These are phyloP conservation scores for Acyrthosiphon pisum DNA, from an alignment of 1,140 invertebrate genomes.

Conservation along the genomic window DNA sequence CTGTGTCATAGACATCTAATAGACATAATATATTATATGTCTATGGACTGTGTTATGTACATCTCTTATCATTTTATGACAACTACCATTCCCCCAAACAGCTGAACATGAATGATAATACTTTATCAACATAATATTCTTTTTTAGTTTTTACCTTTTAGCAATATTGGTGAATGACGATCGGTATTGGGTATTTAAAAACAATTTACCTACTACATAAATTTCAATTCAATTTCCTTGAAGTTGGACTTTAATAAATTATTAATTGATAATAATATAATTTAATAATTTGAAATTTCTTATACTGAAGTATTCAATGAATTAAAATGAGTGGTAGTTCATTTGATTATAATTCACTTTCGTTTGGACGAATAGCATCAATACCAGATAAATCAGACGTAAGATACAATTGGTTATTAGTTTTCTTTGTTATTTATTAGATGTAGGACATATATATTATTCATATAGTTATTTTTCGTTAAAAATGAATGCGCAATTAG, in stretches of 20 bases:
- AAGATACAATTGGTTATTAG: background rate
- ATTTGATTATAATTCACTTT: conserved; percentile 35
- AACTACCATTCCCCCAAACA: too few species aligned
- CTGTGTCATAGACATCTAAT: too few species aligned
- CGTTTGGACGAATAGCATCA: conserved; percentile 22
- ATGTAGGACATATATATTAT: background rate
- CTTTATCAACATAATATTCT: too few species aligned
- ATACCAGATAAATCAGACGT: conserved; percentile 36
- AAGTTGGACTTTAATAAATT: background rate
- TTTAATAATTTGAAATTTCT: background rate
- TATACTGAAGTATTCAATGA: background rate
- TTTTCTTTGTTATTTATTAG: background rate
- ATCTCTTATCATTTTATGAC: too few species aligned
- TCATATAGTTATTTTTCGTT: background rate
- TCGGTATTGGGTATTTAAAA: too few species aligned
- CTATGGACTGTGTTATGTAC: too few species aligned
- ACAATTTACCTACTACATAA: too few species aligned
- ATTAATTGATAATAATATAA: background rate
- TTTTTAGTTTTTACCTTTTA: too few species aligned
- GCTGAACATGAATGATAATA: too few species aligned
- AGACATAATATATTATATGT: too few species aligned
- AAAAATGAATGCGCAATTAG: background rate
- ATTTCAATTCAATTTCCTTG: background rate
- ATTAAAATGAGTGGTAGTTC: conserved; percentile 24
- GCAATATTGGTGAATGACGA: too few species aligned